Evolutionary conservation across 2,888 invertebrate genomes (phyloP), one percentile per base, ranked within the genome.

Genomic region (Platerodrilus igneus): DNA sequence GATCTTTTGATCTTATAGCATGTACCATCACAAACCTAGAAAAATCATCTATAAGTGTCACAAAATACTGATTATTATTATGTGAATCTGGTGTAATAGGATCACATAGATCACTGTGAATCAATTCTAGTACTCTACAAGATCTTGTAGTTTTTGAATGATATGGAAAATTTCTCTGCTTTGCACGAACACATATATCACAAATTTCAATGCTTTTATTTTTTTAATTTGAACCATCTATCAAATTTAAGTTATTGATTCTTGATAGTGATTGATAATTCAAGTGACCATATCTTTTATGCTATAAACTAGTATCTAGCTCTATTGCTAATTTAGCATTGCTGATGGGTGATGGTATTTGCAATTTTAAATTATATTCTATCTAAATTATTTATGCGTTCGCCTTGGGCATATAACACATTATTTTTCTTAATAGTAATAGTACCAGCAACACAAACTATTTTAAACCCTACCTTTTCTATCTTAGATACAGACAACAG

Each of bases 311-410:
- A 25, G 10, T 7, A 25, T 25, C 29, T 16, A 60, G 37, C 40
- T 62, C 60, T 43, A 59, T 50, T 18, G 58, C 56, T 14, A 25
- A 25, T 4, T 10, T 25, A 7, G 10, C 25, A 25, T 7, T 13
- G 13, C 13, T n/a, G n/a, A n/a, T n/a, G n/a, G n/a, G n/a, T 11
- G 11, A 3, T 25, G 13, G 4, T 25, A 4, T 3, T 7, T n/a
- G n/a, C n/a, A 4, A 25, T n/a, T 4, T 5, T 25, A 3, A 25
- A 25, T 11, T 3, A 16, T 18, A 16, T 16, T 29, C 16, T 29
- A 16, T 29, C 14, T 9, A 29, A 17, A 13, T 29, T 29, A 29
- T 10, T 17, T 29, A 14, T 4, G 7, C 16, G 13, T 18, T 17
- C 6, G 5, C 29, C 29, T 29, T n/a, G 7, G n/a, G 29, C 29